These are phyloP conservation scores for Drosophila arawakana DNA, from an alignment of 1,140 invertebrate genomes.

Conservation along the genomic window DNA sequence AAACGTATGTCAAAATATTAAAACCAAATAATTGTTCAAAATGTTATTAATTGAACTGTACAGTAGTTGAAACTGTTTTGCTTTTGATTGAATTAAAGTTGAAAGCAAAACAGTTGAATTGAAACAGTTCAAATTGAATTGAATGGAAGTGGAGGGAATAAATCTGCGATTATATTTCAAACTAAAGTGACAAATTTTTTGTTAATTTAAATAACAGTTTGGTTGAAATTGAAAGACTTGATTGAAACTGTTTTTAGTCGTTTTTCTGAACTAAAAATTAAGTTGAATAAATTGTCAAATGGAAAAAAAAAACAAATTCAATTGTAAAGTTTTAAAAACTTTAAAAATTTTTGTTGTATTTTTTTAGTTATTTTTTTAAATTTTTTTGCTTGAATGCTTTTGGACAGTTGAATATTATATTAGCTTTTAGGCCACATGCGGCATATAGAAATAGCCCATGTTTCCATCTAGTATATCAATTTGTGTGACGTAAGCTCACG, in stretches of 20 bases:
- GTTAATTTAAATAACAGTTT: too few relatives aligned
- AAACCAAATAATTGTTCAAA: not conserved
- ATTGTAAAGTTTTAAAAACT: too few relatives aligned
- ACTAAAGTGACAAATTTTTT: too few relatives aligned
- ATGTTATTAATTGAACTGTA: too few relatives aligned
- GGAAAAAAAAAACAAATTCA: not conserved
- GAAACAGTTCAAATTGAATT: too few relatives aligned
- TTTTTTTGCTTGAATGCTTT: not conserved
- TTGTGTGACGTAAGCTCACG: constrained; percentile 76
- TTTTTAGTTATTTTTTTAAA: not conserved
- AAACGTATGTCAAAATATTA: constrained; percentile 3
- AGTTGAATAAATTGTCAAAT: constrained; percentile 30
- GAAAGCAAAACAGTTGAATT: too few relatives aligned
- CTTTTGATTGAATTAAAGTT: not conserved
- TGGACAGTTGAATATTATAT: constrained; percentile 49
- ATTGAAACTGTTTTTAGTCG: not conserved
- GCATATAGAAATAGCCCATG: constrained; percentile 74
- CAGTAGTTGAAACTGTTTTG: too few relatives aligned
- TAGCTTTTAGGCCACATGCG: constrained; percentile 67
- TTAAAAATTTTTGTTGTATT: too few relatives aligned
- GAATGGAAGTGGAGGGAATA: too few relatives aligned
- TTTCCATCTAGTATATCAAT: constrained; percentile 42
- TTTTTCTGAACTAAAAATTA: not conserved
- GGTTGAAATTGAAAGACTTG: not conserved
- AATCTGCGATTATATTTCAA: too few relatives aligned